These are phyloP conservation scores for Todiramphus saurophagus DNA, from an alignment of 2,113 vertebrate genomes.

Conservation along the genomic window DNA sequence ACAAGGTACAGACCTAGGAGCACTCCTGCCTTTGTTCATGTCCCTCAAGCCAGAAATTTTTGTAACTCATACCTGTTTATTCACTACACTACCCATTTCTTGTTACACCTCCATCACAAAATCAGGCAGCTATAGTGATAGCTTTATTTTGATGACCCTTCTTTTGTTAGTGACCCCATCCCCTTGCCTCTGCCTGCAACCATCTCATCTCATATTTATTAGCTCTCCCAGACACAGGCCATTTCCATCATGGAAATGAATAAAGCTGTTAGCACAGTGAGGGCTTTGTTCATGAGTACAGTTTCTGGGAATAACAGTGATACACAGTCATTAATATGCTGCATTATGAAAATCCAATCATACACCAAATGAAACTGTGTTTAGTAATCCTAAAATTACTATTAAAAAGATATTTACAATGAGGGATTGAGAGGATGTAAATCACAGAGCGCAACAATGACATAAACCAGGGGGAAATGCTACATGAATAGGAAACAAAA, in stretches of 20 bases:
- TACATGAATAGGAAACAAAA: not conserved
- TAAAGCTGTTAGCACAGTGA: not conserved
- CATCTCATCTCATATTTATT: not conserved
- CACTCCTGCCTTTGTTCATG: not conserved
- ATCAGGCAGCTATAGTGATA: not conserved
- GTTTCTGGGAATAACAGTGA: not conserved
- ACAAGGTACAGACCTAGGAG: not conserved
- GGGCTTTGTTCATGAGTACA: not conserved
- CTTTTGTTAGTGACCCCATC: not conserved
- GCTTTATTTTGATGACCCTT: not conserved
- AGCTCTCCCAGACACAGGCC: not conserved
- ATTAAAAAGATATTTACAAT: not conserved
- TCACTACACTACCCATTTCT: not conserved
- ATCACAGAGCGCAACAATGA: not conserved
- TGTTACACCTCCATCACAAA: not conserved
- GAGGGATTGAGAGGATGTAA: not conserved
- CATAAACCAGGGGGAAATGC: not conserved
- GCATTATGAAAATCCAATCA: not conserved
- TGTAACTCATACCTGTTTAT: not conserved
- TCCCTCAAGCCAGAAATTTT: not conserved
- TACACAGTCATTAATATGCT: not conserved
- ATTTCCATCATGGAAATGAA: fast-evolving
- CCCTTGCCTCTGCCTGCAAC: not conserved
- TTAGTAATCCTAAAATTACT: not conserved
- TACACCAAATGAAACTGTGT: not conserved